Conservation (phyloP, 2,888 invertebrate species). For the Eristalis tenax region DNA sequence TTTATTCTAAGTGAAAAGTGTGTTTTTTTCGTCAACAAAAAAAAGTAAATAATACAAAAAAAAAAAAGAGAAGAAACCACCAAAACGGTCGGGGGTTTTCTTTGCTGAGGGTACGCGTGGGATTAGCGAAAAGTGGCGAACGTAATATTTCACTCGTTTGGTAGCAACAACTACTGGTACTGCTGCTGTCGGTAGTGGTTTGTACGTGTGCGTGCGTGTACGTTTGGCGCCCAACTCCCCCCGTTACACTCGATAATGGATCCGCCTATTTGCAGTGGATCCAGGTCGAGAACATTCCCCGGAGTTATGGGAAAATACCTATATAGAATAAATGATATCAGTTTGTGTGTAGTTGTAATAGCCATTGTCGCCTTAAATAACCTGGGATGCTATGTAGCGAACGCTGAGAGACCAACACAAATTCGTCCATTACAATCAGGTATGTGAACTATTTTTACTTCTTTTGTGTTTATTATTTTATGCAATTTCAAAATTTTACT, state of each 20-base stretch:
- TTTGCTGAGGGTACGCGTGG: background rate
- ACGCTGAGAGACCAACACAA: conserved; percentile 74
- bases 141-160: conserved; percentile 32
- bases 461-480: background rate
- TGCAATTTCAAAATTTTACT: background rate
- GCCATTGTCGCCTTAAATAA: conserved; percentile 77
- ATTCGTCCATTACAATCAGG: conserved; percentile 78
- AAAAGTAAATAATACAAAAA: background rate
- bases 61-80: conserved; percentile 19
- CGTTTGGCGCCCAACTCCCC: background rate
- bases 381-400: conserved; percentile 76
- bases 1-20: conserved; percentile 57
- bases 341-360: conserved; percentile 75
- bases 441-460: conserved; percentile 69
- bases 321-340: conserved; percentile 74
- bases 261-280: conserved; percentile 80
- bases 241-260: conserved; percentile 75
- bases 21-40: background rate
- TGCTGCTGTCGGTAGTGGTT: conserved; percentile 31
- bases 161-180: background rate
- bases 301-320: conserved; percentile 62
- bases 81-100: conserved; percentile 19
- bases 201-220: conserved; percentile 25
- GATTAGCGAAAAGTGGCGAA: conserved; percentile 47
- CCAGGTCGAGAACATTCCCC: conserved; percentile 75